A percentile compares a stretch with the other conserved stretches of the same genome.
Evolutionary conservation across 2,113 vertebrate species (phyloP).

Genomic region (Rhadina sibilatrix): DNA sequence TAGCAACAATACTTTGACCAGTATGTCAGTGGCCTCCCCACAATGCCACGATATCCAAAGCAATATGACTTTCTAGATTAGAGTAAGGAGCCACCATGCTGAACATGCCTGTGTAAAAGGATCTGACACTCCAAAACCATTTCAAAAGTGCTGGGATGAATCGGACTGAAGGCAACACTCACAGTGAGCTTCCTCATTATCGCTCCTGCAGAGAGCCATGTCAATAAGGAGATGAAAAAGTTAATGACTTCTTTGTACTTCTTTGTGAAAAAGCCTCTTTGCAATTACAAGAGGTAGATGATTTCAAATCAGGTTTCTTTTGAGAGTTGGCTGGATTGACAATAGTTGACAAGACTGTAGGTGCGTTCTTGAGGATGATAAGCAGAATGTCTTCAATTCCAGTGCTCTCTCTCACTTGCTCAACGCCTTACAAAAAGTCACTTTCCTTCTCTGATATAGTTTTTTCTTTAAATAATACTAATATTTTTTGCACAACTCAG

Average conservation of each 20-base stretch:
- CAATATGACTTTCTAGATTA: not conserved
- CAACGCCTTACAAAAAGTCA: not conserved
- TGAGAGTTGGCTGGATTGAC: not conserved
- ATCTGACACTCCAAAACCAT: not conserved
- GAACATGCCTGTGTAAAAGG: not conserved
- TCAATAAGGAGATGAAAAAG: not conserved
- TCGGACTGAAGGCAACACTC: not conserved
- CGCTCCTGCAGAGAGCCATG: not conserved
- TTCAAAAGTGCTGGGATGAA: not conserved
- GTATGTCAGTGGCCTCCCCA: not conserved
- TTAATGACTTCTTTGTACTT: not conserved
- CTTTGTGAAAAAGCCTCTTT: not conserved
- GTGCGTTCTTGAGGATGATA: not conserved
- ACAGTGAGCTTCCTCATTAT: not conserved
- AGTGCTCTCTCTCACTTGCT: not conserved
- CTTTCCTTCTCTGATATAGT: not conserved
- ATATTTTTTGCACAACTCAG: not conserved
- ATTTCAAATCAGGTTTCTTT: not conserved
- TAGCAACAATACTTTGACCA: not conserved
- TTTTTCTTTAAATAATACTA: not conserved
- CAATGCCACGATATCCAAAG: not conserved
- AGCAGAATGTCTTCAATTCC: not conserved
- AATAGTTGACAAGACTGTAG: not conserved
- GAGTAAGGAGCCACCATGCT: not conserved
- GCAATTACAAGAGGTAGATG: not conserved